Evolutionary conservation across 2,113 vertebrate genomes (phyloP).

Genomic region (Zosterops pallidus): DNA sequence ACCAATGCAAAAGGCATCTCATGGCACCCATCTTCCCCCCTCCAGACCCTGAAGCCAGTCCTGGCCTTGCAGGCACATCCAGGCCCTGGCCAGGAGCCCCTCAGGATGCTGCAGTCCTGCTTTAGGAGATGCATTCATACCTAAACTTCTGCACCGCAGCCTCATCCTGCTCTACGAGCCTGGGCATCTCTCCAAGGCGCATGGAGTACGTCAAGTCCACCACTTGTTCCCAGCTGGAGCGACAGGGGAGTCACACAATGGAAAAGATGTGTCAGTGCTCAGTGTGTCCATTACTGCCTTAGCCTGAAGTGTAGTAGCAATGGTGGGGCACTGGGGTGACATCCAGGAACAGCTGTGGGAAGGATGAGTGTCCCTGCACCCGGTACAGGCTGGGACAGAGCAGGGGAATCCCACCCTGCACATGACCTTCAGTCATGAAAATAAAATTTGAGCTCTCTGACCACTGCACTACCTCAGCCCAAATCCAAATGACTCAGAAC

Average conservation of each 20-base stretch:
- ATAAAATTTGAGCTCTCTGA: background rate
- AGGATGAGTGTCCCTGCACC: background rate
- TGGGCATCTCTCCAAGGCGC: slow-evolving; percentile 81
- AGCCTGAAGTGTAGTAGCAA: background rate
- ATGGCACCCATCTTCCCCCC: background rate
- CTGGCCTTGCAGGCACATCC: background rate
- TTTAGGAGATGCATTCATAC: slow-evolving; percentile 65
- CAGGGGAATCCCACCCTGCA: background rate
- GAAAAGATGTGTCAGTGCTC: background rate
- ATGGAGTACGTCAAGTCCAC: slow-evolving; percentile 87
- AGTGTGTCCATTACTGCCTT: background rate
- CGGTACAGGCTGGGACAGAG: background rate
- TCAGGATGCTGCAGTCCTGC: fast-evolving
- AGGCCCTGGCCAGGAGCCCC: fast-evolving
- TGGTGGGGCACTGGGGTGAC: too few relatives aligned
- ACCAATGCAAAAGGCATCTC: background rate
- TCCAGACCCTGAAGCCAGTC: background rate
- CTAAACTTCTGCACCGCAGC: slow-evolving; percentile 84
- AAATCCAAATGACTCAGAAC: background rate
- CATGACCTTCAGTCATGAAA: background rate
- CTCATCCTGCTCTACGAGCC: slow-evolving; percentile 76
- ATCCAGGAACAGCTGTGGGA: background rate
- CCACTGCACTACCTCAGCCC: background rate
- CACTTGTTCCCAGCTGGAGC: slow-evolving; percentile 90
- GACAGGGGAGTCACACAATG: background rate